Conservation (phyloP, 2,797 vertebrate species). For the Macropus fuliginosus region DNA sequence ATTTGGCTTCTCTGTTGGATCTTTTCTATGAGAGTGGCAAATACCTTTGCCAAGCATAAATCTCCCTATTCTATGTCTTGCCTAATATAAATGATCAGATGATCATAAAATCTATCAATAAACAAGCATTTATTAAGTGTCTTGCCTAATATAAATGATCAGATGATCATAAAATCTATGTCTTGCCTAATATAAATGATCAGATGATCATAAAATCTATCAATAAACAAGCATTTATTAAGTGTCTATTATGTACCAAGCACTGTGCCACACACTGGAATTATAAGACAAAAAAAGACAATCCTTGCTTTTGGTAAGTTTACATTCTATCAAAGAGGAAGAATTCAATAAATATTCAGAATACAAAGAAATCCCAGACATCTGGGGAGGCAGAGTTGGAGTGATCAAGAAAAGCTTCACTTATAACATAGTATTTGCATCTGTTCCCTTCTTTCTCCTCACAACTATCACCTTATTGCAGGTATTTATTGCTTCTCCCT, state of each 20-base stretch:
- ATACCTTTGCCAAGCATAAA: not conserved
- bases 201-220: too few relatives aligned
- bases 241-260: not conserved
- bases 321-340: not conserved
- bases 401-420: not conserved
- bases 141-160: not conserved
- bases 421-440: not conserved
- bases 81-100: too few relatives aligned
- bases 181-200: too few relatives aligned
- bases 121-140: too few relatives aligned
- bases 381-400: not conserved
- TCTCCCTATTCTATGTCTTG: too few relatives aligned
- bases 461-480: not conserved
- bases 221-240: too few relatives aligned
- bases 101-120: too few relatives aligned
- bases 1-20: not conserved
- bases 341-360: not conserved
- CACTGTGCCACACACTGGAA: not conserved
- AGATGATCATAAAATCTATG: too few relatives aligned
- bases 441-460: not conserved
- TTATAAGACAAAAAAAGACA: not conserved
- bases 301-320: not conserved
- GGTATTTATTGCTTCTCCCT: not conserved
- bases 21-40: not conserved
- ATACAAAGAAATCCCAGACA: not conserved